A percentile compares a stretch with the other conserved stretches of the same genome.
Evolutionary conservation across 2,113 vertebrate species (phyloP).

Genomic region (Boulengeromyrus knoepffleri): DNA sequence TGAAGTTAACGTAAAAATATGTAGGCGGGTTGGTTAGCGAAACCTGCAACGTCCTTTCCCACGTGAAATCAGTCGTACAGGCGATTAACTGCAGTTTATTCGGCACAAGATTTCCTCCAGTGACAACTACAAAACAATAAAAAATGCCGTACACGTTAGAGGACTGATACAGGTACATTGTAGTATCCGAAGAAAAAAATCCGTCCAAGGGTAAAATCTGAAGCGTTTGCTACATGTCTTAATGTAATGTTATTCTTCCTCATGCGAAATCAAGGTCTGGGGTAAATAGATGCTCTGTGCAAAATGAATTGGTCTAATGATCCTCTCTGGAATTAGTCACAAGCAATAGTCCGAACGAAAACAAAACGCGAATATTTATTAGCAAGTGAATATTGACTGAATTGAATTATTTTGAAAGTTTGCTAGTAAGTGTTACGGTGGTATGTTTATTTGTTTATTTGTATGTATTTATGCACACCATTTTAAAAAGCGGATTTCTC

Average conservation of each 20-base stretch:
- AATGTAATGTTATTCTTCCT: not conserved
- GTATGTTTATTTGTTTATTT: not conserved
- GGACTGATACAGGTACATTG: not conserved
- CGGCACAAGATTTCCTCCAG: not conserved
- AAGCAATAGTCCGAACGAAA: slow-evolving; percentile 40
- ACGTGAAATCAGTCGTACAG: not conserved
- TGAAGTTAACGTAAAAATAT: not conserved
- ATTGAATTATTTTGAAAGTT: slow-evolving; percentile 31
- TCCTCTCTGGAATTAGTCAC: slow-evolving; percentile 42
- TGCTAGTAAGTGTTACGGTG: not conserved
- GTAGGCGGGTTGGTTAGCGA: not conserved
- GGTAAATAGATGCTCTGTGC: slow-evolving; percentile 44
- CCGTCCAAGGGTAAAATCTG: not conserved
- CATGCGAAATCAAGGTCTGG: not conserved
- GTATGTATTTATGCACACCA: not conserved
- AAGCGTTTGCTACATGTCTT: not conserved
- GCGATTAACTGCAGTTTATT: not conserved
- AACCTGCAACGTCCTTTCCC: not conserved
- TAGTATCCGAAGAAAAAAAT: not conserved
- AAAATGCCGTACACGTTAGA: not conserved
- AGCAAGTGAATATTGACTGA: slow-evolving; percentile 43
- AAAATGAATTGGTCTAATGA: slow-evolving; percentile 52
- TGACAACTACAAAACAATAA: not conserved
- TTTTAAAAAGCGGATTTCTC: not conserved
- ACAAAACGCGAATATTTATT: slow-evolving; percentile 47